Conservation (phyloP, 2,888 invertebrate species). For the Acronicta leporina region DNA sequence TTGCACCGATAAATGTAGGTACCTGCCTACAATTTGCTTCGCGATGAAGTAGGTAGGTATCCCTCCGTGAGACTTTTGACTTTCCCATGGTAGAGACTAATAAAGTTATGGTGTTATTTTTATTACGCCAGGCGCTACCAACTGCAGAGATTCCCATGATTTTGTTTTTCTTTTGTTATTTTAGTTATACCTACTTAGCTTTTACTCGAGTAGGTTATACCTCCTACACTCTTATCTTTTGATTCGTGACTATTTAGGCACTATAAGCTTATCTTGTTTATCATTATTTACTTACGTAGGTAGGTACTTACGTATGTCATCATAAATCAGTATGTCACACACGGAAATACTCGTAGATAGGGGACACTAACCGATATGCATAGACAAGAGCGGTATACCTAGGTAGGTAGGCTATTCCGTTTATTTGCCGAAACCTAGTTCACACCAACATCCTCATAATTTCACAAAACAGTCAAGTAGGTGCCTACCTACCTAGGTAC, state of each 20-base stretch:
- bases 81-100: slow-evolving; percentile 60
- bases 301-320: slow-evolving; percentile 1
- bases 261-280: slow-evolving; percentile 29
- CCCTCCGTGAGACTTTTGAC: slow-evolving; percentile 36
- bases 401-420: slow-evolving; percentile 11
- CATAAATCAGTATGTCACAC: slow-evolving; percentile 31
- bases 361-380: slow-evolving; percentile 44
- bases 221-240: slow-evolving; percentile 2
- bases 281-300: slow-evolving; percentile 38
- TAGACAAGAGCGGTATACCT: slow-evolving; percentile 6
- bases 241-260: slow-evolving; percentile 16
- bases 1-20: slow-evolving; percentile 19
- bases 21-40: not conserved
- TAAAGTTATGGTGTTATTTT: slow-evolving; percentile 49
- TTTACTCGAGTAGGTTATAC: too few species aligned
- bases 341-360: slow-evolving; percentile 46
- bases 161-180: slow-evolving; percentile 23
- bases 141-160: slow-evolving; percentile 35
- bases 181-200: slow-evolving; percentile 4
- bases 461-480: too few species aligned
- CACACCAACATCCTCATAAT: slow-evolving; percentile 2
- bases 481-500: too few species aligned
- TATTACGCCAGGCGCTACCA: slow-evolving; percentile 28
- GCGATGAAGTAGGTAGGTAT: slow-evolving; percentile 17
- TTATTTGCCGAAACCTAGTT: slow-evolving; percentile 8